A percentile compares a stretch with the other conserved stretches of the same genome.
These are phyloP conservation scores for Tachuris rubrigastra DNA, from an alignment of 2,113 vertebrate species.

Conservation along the genomic window DNA sequence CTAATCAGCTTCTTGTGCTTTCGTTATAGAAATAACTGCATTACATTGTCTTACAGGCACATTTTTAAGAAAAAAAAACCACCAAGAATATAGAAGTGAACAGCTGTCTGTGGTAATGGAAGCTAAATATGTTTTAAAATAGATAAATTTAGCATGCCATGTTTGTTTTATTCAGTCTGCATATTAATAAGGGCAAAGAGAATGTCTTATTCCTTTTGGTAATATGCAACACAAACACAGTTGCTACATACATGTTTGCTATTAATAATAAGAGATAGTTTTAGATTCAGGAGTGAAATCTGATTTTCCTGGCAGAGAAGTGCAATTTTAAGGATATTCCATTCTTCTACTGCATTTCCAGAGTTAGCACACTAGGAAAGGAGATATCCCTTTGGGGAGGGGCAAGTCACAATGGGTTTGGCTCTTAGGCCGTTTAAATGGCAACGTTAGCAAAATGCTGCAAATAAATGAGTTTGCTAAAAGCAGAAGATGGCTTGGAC, in stretches of 20 bases:
- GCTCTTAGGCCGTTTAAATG: neutral
- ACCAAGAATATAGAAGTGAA: neutral
- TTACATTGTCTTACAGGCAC: neutral
- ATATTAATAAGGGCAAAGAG: neutral
- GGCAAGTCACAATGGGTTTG: neutral
- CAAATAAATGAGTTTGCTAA: slow-evolving; percentile 28
- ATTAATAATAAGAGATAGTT: slow-evolving; percentile 3
- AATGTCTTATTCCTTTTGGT: neutral
- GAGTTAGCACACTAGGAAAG: slow-evolving; percentile 4
- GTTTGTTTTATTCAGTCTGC: neutral
- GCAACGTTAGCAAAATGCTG: slow-evolving; percentile 27
- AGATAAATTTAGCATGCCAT: neutral
- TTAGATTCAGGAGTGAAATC: neutral
- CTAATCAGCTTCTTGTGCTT: neutral
- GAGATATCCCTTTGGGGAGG: slow-evolving; percentile 21
- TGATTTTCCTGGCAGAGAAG: slow-evolving; percentile 41
- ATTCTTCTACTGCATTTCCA: slow-evolving; percentile 18
- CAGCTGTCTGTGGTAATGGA: neutral
- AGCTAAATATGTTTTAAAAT: neutral
- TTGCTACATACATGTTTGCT: neutral
- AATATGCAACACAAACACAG: neutral
- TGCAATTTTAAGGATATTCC: slow-evolving; percentile 28
- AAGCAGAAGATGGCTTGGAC: neutral
- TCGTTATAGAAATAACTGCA: neutral
- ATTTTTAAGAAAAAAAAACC: neutral